Evolutionary conservation across 2,113 vertebrate genomes (phyloP), one percentile per base, ranked within the genome.

Genomic region (Melanotaenia duboulayi): DNA sequence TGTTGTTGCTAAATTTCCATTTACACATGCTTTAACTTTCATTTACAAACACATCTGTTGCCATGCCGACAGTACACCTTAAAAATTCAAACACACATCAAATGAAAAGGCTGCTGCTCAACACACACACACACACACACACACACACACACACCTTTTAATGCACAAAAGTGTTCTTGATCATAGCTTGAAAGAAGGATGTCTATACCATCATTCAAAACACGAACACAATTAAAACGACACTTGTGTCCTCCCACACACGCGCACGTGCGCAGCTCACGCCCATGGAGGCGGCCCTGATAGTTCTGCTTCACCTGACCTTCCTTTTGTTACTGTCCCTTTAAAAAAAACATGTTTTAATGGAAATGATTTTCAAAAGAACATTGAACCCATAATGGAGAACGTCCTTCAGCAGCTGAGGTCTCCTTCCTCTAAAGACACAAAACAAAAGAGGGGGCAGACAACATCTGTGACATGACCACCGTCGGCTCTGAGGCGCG

Each of bases 361-460:
- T 94, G 92, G 93, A 95, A 94, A 93, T 93, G 83, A 94, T 94
- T 94, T 94, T 92, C 88, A 92, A 94, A 94, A 94, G 94, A 94
- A 94, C 93, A 95, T 89, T 94, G 93, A 93, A 89, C 91, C 92
- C 91, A 94, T 95, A 94, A 95, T 94, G 87, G 92, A 92, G 92
- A 93, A 92, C 92, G 92, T 94, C 91, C 92, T 94, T 91, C 88
- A 94, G 89, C 94, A 95, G 93, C 94, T 95, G 94, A 95, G 93
- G 91, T 94, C 93, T 93, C 87, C 86, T 87, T 91, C 78, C 84
- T 93, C 89, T 92, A 93, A 92, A 84, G 88, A 80, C 83, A 71
- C 63, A 86, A 91, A 91, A 93, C 91, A 93, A 94, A 92, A 85
- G 89, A 92, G 85, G 78, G 91, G 89, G 84, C 89, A 89, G 84